Evolutionary conservation across 2,113 vertebrate genomes (phyloP), one percentile per base, ranked within the genome.

Genomic region (Gymnogyps californianus): DNA sequence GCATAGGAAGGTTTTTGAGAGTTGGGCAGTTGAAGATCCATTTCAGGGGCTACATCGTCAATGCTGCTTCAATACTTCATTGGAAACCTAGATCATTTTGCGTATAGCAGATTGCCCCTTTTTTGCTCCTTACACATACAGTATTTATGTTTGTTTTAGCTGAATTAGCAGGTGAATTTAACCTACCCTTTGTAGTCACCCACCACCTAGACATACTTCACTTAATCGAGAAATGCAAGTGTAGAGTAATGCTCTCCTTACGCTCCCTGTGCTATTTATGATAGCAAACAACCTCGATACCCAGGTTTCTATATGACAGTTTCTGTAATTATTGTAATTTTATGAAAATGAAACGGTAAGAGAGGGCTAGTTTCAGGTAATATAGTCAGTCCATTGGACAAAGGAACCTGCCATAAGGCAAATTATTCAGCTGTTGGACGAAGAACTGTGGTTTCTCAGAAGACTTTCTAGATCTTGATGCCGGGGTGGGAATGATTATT

Each of bases 271-370:
- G 44, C 57, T 87, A 15, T 64, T 90, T 88, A 47, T 21, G 42
- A 51, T 34, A 61, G 80, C 49, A 71, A 44, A 51, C 25, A 49
- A 31, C 65, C 55, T 89, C 2, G 2, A 28, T 83, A 57, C 28
- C 32, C 52, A 57, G 38, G 25, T 77, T 93, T 90, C 47, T 83
- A n/a, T 89, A 67, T 80, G 40, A 40, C 65, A 0, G 3, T 82
- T 87, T 61, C 78, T 90, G 15, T 76, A 36, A 72, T 82, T 91
- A 87, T 82, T 82, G 51, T 58, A 87, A 28, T 85, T 94, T 83
- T 42, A 69, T 89, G 57, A 67, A 70, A 95, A 61, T 38, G 14
- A 79, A 93, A 61, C 42, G 66, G 52, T 64, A 46, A 49, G 84
- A 95, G 76, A 69, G 29, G 49, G 31, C 25, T 55, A 22, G 44